A percentile compares a stretch with the other conserved stretches of the same genome.
Evolutionary conservation across 2,888 invertebrate genomes (phyloP).

Genomic region (Bellardia pandia): DNA sequence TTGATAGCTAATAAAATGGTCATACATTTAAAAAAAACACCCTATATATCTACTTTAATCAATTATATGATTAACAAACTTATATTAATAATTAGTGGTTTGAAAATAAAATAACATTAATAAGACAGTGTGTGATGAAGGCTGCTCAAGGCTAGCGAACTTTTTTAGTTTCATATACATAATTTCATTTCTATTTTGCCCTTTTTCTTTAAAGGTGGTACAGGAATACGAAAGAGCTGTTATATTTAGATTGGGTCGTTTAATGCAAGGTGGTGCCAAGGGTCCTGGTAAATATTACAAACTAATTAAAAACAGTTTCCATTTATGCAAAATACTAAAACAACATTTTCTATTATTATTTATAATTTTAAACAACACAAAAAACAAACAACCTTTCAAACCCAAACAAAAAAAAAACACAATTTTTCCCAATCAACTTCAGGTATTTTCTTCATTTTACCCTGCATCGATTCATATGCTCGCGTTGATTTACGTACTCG

Average conservation of each 20-base stretch:
- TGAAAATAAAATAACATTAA: too few species aligned
- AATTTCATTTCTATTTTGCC: conserved; percentile 17
- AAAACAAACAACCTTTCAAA: conserved; percentile 16
- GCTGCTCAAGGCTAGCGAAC: too few species aligned
- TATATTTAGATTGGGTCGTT: conserved; percentile 95
- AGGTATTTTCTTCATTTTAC: conserved; percentile 98
- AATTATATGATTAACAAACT: too few species aligned
- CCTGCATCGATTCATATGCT: conserved; percentile 97
- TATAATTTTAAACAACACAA: conserved; percentile 27
- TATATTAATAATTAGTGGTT: too few species aligned
- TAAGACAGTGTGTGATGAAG: too few species aligned
- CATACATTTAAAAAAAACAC: too few species aligned
- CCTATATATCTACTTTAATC: too few species aligned
- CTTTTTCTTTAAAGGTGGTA: conserved; percentile 89
- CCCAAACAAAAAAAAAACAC: conserved; percentile 43
- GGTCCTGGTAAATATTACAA: conserved; percentile 90
- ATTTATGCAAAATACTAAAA: conserved; percentile 37
- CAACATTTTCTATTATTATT: conserved; percentile 40
- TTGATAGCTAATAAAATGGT: too few species aligned
- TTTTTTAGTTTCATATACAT: neutral
- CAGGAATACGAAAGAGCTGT: conserved; percentile 98
- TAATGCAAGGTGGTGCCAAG: conserved; percentile 95
- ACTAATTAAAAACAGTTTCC: neutral
- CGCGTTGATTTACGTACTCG: conserved; percentile 97
- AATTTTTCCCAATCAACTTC: conserved; percentile 72